Conservation (phyloP, 2,888 invertebrate species). For the Stratiomys singularior region DNA sequence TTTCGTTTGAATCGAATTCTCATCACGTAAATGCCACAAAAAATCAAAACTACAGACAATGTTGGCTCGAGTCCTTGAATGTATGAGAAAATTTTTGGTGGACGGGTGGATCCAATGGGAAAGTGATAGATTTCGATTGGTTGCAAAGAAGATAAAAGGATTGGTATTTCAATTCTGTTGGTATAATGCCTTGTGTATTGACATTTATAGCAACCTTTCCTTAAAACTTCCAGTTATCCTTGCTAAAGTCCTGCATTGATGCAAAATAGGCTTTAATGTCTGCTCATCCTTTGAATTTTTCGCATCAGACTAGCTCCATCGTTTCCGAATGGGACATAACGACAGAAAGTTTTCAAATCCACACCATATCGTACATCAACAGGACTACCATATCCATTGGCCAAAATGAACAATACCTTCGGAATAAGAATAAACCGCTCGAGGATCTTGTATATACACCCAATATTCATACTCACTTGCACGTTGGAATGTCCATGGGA, state of each 20-base stretch:
- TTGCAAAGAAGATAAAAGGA: background rate
- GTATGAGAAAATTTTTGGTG: slow-evolving; percentile 20
- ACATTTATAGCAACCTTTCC: too few relatives aligned
- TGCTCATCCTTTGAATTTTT: background rate
- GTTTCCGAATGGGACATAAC: background rate
- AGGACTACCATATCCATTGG: slow-evolving; percentile 4
- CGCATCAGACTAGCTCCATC: too few relatives aligned
- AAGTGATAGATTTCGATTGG: background rate
- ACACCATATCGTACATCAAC: background rate
- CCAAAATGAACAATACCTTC: slow-evolving; percentile 26
- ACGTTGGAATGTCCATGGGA: slow-evolving; percentile 1
- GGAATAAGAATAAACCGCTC: slow-evolving; percentile 20
- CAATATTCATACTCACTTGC: background rate
- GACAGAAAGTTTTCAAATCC: background rate
- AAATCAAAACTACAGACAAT: slow-evolving; percentile 50
- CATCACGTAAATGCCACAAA: slow-evolving; percentile 51
- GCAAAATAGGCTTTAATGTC: background rate
- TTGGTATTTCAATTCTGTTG: background rate
- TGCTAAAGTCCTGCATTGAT: too few relatives aligned
- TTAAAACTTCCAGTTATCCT: too few relatives aligned
- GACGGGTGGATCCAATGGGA: background rate
- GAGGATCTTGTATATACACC: background rate
- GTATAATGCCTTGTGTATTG: background rate
- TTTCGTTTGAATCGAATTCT: slow-evolving; percentile 42
- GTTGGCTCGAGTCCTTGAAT: slow-evolving; percentile 32